Conservation (phyloP, 2,797 vertebrate genomes). For the Champsocephalus esox region DNA sequence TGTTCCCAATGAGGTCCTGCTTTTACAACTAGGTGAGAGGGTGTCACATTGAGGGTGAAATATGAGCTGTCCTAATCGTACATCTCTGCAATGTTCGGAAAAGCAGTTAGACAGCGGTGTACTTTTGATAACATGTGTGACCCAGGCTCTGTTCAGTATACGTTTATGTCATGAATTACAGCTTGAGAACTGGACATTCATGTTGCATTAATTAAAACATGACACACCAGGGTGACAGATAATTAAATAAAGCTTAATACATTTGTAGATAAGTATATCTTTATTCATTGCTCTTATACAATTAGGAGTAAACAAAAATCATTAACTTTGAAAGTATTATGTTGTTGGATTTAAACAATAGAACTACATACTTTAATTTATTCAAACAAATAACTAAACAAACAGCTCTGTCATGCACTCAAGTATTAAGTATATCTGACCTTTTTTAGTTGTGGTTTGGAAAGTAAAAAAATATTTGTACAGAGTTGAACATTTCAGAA, state of each 20-base stretch:
- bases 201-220: conserved; percentile 31
- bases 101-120: conserved; percentile 38
- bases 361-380: conserved; percentile 43
- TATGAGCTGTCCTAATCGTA: conserved; percentile 60
- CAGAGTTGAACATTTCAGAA: conserved; percentile 45
- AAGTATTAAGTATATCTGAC: conserved; percentile 14
- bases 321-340: conserved; percentile 12
- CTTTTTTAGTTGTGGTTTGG: conserved; percentile 17
- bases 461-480: conserved; percentile 25
- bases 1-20: conserved; percentile 82
- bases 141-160: conserved; percentile 9
- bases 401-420: background rate
- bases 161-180: conserved; percentile 20
- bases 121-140: conserved; percentile 25
- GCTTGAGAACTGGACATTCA: conserved; percentile 13
- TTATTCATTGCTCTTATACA: conserved; percentile 20
- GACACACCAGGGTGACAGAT: conserved; percentile 12
- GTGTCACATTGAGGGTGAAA: conserved; percentile 79
- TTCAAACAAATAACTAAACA: background rate
- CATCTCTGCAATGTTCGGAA: conserved; percentile 57
- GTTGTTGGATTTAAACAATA: conserved; percentile 26
- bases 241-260: conserved; percentile 33
- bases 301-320: conserved; percentile 27
- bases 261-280: background rate
- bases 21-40: conserved; percentile 85